These are phyloP conservation scores for Hypomecis atomaria DNA, from an alignment of 2,888 invertebrate species.

Conservation along the genomic window DNA sequence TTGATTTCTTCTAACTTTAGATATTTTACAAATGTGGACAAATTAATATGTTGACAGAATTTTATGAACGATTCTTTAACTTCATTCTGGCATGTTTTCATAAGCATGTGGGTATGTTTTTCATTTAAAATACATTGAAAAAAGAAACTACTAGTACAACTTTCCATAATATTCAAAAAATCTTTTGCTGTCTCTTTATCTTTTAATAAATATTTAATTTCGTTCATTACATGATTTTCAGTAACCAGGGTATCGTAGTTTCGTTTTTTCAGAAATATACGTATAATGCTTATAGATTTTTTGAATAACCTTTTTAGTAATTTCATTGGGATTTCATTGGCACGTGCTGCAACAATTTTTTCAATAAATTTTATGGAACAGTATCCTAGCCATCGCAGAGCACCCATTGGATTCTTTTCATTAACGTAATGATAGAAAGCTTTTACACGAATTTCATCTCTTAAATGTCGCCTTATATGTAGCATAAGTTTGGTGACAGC, in stretches of 20 bases:
- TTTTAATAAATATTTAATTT: conserved; percentile 41
- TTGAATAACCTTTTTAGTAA: conserved; percentile 58
- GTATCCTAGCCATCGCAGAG: conserved; percentile 63
- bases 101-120: conserved; percentile 57
- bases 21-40: conserved; percentile 59
- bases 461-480: conserved; percentile 61
- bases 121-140: conserved; percentile 41
- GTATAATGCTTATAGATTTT: conserved; percentile 53
- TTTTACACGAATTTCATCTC: conserved; percentile 63
- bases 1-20: conserved; percentile 55
- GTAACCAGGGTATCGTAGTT: conserved; percentile 11
- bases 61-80: conserved; percentile 54
- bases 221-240: not conserved
- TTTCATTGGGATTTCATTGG: conserved; percentile 35
- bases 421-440: conserved; percentile 60
- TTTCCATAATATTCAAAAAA: conserved; percentile 53
- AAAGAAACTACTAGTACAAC: not conserved
- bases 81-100: conserved; percentile 58
- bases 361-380: conserved; percentile 63
- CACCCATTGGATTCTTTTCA: conserved; percentile 42
- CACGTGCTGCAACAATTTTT: conserved; percentile 49
- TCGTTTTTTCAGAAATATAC: conserved; percentile 33
- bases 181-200: conserved; percentile 42
- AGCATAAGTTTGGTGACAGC: conserved; percentile 64
- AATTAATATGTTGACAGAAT: conserved; percentile 52